A percentile compares a stretch with the other conserved stretches of the same genome.
Evolutionary conservation across 1,140 invertebrate genomes (phyloP).

Genomic region (Saxidomus purpurata): DNA sequence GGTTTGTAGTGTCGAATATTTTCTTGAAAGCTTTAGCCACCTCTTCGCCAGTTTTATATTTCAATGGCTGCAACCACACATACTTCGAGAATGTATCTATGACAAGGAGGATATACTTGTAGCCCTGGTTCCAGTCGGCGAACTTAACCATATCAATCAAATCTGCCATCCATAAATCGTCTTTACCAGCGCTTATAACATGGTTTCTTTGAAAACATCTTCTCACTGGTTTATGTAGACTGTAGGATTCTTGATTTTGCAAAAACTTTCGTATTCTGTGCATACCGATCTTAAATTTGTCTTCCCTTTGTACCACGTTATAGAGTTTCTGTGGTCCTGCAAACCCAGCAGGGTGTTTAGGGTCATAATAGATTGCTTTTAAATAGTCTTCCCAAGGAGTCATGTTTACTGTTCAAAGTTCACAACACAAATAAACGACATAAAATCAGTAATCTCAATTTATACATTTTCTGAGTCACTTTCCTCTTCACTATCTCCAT

Average conservation of each 20-base stretch:
- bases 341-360: neutral
- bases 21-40: neutral
- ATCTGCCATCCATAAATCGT: conserved; percentile 40
- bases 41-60: conserved; percentile 24
- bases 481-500: neutral
- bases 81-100: neutral
- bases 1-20: neutral
- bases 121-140: conserved; percentile 88
- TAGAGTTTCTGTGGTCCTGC: conserved; percentile 33
- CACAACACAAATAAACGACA: neutral
- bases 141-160: conserved; percentile 18
- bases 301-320: conserved; percentile 14
- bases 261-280: neutral
- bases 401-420: neutral
- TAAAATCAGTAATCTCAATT: no score
- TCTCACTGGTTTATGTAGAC: conserved; percentile 4
- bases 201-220: conserved; percentile 19
- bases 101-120: conserved; percentile 88
- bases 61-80: neutral
- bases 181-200: conserved; percentile 5
- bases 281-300: conserved; percentile 6
- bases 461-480: neutral
- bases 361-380: conserved; percentile 32
- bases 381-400: neutral
- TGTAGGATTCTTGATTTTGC: neutral